These are phyloP conservation scores for Siniperca obscura DNA, from an alignment of 2,797 vertebrate species.

Conservation along the genomic window DNA sequence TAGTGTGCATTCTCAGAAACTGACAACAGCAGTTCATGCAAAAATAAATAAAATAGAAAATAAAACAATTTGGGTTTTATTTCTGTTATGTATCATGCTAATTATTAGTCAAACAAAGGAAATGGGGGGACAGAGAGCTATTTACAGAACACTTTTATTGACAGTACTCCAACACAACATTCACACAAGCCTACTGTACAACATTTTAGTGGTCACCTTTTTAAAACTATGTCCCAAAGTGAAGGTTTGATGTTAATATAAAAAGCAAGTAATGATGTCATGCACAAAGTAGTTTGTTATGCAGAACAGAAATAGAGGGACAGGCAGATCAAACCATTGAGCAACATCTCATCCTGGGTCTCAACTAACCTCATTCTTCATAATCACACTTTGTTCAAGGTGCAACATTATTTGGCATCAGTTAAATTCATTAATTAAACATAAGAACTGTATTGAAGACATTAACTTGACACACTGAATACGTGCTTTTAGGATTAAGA, in stretches of 20 bases:
- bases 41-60: neutral
- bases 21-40: conserved; percentile 23
- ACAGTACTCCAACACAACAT: conserved; percentile 78
- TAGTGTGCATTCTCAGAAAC: neutral
- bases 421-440: conserved; percentile 13
- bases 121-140: neutral
- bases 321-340: conserved; percentile 35
- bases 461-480: neutral
- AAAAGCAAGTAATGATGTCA: conserved; percentile 52
- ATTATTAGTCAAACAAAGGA: conserved; percentile 25
- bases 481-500: conserved; percentile 18
- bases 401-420: conserved; percentile 63
- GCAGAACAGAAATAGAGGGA: conserved; percentile 49
- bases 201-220: conserved; percentile 65
- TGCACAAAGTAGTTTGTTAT: conserved; percentile 58
- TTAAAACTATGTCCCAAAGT: conserved; percentile 62
- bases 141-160: conserved; percentile 82
- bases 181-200: conserved; percentile 72
- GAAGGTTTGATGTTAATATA: conserved; percentile 39
- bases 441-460: neutral
- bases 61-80: neutral
- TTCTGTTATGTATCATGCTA: conserved; percentile 17
- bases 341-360: neutral
- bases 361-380: neutral
- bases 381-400: conserved; percentile 39